A percentile compares a stretch with the other conserved stretches of the same genome.
Evolutionary conservation across 2,797 vertebrate genomes (phyloP).

Genomic region (Setipinna tenuifilis): DNA sequence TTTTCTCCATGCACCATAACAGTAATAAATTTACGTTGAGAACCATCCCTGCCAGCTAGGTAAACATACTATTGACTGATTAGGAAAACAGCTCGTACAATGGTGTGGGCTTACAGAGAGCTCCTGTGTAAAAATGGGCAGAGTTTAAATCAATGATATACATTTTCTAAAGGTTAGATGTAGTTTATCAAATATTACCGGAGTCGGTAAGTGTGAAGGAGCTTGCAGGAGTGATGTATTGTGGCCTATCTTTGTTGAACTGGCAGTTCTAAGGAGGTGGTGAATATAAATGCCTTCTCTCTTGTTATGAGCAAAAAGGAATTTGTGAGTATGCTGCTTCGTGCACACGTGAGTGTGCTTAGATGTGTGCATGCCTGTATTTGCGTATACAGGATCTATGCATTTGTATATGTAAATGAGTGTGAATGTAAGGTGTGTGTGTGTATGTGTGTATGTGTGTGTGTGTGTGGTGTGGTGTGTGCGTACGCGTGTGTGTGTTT

Average conservation of each 20-base stretch:
- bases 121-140: not conserved
- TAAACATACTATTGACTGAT: not conserved
- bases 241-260: slow-evolving; percentile 36
- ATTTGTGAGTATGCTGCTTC: slow-evolving; percentile 2
- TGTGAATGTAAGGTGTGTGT: not conserved
- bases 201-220: slow-evolving; percentile 20
- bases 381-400: not conserved
- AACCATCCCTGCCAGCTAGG: not conserved
- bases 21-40: not conserved
- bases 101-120: not conserved
- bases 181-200: slow-evolving; percentile 46
- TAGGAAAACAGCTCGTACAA: not conserved
- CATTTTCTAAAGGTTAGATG: slow-evolving; percentile 46
- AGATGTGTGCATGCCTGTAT: too few relatives aligned
- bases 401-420: not conserved
- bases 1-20: not conserved
- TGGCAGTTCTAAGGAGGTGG: slow-evolving; percentile 35
- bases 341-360: not conserved
- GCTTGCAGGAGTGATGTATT: slow-evolving; percentile 30
- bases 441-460: slow-evolving; percentile 34
- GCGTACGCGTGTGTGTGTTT: slow-evolving; percentile 10
- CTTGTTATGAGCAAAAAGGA: not conserved
- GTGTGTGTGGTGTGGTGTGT: slow-evolving; percentile 30
- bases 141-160: slow-evolving; percentile 47
- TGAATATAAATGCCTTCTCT: slow-evolving; percentile 37